Conservation (phyloP, 35 echinoderm and acorn worm species). For the Amphiura filiformis region DNA sequence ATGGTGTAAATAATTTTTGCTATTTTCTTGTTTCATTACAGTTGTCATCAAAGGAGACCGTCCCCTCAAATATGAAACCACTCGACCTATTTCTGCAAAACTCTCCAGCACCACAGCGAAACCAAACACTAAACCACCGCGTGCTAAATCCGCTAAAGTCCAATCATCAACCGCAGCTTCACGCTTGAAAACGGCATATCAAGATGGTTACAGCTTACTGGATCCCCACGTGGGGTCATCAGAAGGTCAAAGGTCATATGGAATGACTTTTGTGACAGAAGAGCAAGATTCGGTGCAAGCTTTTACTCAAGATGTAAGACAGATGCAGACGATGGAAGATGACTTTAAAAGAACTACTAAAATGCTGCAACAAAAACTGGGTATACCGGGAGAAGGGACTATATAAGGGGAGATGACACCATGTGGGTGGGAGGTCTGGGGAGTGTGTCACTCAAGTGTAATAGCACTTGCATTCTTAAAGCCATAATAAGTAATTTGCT, state of each 20-base stretch:
- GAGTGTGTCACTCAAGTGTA: too few relatives aligned
- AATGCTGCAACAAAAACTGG: slow-evolving; percentile 81
- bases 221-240: not conserved
- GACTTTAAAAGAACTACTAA: slow-evolving; percentile 86
- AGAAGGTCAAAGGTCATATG: slow-evolving; percentile 14
- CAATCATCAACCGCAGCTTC: not conserved
- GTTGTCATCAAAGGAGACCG: slow-evolving; percentile 69
- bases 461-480: too few relatives aligned
- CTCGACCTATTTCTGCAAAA: slow-evolving; percentile 76
- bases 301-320: slow-evolving; percentile 61
- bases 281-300: slow-evolving; percentile 19
- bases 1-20: too few relatives aligned
- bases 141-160: slow-evolving; percentile 69
- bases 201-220: not conserved
- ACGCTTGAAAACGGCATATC: not conserved
- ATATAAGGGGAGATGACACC: slow-evolving; percentile 21
- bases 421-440: too few relatives aligned
- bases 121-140: slow-evolving; percentile 11
- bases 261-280: not conserved
- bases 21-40: too few relatives aligned
- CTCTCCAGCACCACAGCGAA: not conserved
- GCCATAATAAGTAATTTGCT: too few relatives aligned
- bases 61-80: slow-evolving; percentile 95
- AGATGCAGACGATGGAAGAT: slow-evolving; percentile 77
- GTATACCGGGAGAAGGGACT: slow-evolving; percentile 61